Conservation (phyloP, 2,797 vertebrate species). For the Cirrhinus molitorella region DNA sequence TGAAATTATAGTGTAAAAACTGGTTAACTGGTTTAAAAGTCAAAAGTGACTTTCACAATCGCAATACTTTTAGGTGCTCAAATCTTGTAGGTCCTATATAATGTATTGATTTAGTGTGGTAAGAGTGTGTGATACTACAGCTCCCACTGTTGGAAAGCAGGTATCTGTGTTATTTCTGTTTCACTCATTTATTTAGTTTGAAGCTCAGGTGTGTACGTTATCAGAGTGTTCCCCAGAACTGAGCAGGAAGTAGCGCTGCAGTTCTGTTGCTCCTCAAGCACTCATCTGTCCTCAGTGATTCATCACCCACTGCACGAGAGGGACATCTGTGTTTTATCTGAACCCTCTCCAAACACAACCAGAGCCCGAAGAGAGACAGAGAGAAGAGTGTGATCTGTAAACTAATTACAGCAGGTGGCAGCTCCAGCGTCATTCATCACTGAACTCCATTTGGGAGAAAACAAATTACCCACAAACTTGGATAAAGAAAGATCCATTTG, state of each 20-base stretch:
- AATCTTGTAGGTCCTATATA: background rate
- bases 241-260: constrained; percentile 21
- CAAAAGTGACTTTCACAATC: background rate
- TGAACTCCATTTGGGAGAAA: background rate
- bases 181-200: background rate
- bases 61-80: background rate
- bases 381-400: constrained; percentile 11
- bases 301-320: constrained; percentile 4
- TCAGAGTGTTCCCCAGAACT: constrained; percentile 9
- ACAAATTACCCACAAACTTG: background rate
- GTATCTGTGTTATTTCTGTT: background rate
- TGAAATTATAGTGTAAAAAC: too few relatives aligned
- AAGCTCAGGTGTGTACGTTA: constrained; percentile 19
- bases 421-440: background rate
- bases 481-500: constrained; percentile 5
- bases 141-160: background rate
- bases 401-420: constrained; percentile 27
- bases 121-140: background rate
- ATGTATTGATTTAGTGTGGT: background rate
- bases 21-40: background rate
- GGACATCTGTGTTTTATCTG: constrained; percentile 41
- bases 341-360: constrained; percentile 24
- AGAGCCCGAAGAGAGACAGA: background rate
- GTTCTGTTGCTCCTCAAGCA: constrained; percentile 3
- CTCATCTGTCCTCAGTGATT: constrained; percentile 13